These are phyloP conservation scores for Macropis europaea DNA, from an alignment of 2,888 invertebrate species.

Conservation along the genomic window DNA sequence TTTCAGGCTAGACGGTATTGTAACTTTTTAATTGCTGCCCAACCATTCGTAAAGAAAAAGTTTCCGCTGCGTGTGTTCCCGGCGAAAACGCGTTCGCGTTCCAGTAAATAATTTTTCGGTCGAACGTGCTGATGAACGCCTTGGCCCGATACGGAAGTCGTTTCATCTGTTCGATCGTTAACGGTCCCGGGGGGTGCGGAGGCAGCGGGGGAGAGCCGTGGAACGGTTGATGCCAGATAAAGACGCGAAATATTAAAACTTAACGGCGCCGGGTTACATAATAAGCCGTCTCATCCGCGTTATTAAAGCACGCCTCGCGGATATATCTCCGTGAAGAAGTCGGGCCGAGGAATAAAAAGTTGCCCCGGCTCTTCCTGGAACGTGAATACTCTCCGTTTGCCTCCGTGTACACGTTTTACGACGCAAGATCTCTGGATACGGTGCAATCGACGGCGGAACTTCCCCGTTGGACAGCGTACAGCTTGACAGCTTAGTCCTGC, in stretches of 20 bases:
- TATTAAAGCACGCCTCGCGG: constrained; percentile 33
- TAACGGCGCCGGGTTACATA: constrained; percentile 28
- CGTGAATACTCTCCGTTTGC: constrained; percentile 3
- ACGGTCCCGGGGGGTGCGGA: neutral
- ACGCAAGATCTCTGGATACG: neutral
- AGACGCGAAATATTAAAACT: constrained; percentile 43
- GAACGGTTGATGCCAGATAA: constrained; percentile 13
- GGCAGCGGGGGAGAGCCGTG: neutral
- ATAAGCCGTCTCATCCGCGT: constrained; percentile 34
- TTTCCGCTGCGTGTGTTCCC: no score
- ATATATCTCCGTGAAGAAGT: constrained; percentile 9
- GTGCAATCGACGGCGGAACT: constrained; percentile 3
- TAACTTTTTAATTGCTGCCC: no score
- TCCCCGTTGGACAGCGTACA: neutral
- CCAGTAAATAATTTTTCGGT: no score
- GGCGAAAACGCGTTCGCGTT: no score
- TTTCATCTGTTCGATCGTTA: constrained; percentile 8
- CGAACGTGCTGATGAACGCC: no score
- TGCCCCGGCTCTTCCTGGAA: neutral
- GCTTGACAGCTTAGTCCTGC: no score
- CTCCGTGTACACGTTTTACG: neutral
- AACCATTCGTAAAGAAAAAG: no score
- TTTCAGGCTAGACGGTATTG: no score
- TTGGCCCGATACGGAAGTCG: neutral
- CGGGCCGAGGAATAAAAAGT: constrained; percentile 20